Conservation (phyloP, 2,888 invertebrate species). For the Acanthosepion pharaonis region DNA sequence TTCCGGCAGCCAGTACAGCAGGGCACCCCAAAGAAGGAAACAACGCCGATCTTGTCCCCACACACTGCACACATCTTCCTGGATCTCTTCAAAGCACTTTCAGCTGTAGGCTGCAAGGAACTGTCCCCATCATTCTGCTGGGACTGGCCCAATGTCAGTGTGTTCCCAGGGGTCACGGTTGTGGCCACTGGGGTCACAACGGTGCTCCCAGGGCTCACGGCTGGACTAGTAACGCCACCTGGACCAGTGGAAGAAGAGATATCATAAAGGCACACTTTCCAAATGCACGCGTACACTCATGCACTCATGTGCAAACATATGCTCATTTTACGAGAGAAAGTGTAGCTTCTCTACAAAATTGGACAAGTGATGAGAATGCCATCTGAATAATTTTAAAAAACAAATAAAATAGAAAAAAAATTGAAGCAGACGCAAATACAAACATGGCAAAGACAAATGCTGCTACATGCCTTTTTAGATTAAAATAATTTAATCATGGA, state of each 20-base stretch:
- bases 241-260: constrained; percentile 25
- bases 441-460: constrained; percentile 33
- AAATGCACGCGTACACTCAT: background rate
- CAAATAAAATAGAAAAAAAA: background rate
- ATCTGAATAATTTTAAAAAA: background rate
- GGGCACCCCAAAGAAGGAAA: constrained; percentile 86
- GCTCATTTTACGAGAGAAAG: background rate
- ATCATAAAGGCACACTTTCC: constrained; percentile 12
- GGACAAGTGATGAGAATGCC: background rate
- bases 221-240: constrained; percentile 35
- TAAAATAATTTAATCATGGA: background rate
- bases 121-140: constrained; percentile 39
- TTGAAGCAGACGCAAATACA: constrained; percentile 8
- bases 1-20: constrained; percentile 90
- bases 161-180: background rate
- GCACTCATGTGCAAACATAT: background rate
- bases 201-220: constrained; percentile 44
- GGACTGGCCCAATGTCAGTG: constrained; percentile 1
- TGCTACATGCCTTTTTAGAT: constrained; percentile 4
- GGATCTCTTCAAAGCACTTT: constrained; percentile 40
- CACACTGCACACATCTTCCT: constrained; percentile 63
- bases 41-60: constrained; percentile 80
- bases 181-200: constrained; percentile 35
- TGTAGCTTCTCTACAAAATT: background rate
- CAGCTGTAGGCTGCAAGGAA: constrained; percentile 16